These are phyloP conservation scores for Regulus satrapa DNA, from an alignment of 2,113 vertebrate genomes.

Conservation along the genomic window DNA sequence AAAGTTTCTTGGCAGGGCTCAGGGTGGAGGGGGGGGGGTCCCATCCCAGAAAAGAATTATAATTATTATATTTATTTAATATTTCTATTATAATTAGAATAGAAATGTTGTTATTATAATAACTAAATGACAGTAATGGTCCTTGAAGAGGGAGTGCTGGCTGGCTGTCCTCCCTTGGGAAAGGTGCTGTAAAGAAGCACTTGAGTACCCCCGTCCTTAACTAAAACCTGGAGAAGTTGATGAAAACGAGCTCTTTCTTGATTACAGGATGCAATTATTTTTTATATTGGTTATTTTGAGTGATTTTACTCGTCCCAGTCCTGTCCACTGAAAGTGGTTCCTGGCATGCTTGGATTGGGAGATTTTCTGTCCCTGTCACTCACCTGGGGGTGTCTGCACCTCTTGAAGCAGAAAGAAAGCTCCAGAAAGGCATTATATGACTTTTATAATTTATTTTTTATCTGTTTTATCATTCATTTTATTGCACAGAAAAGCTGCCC, in stretches of 20 bases:
- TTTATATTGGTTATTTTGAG: neutral
- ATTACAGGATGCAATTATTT: neutral
- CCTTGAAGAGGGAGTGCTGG: neutral
- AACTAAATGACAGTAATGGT: neutral
- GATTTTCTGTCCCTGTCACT: neutral
- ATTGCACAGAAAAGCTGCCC: neutral
- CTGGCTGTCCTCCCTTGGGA: neutral
- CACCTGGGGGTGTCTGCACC: neutral
- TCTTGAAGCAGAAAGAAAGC: neutral
- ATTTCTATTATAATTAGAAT: no score
- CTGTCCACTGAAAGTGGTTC: neutral
- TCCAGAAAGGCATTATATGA: neutral
- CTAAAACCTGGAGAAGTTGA: neutral
- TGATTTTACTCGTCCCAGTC: neutral
- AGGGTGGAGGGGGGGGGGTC: neutral
- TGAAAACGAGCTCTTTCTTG: neutral
- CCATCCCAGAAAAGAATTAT: neutral
- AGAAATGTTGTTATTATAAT: no score
- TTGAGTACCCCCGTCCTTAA: neutral
- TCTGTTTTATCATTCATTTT: neutral
- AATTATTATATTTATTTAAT: no score
- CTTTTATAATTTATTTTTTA: neutral
- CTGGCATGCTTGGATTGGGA: neutral
- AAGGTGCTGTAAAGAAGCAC: no score
- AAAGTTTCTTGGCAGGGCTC: neutral